Percentiles rank a stretch among this genome's conserved stretches.
Evolutionary conservation across 2,888 invertebrate genomes (phyloP).

Genomic region (Apamea monoglypha): DNA sequence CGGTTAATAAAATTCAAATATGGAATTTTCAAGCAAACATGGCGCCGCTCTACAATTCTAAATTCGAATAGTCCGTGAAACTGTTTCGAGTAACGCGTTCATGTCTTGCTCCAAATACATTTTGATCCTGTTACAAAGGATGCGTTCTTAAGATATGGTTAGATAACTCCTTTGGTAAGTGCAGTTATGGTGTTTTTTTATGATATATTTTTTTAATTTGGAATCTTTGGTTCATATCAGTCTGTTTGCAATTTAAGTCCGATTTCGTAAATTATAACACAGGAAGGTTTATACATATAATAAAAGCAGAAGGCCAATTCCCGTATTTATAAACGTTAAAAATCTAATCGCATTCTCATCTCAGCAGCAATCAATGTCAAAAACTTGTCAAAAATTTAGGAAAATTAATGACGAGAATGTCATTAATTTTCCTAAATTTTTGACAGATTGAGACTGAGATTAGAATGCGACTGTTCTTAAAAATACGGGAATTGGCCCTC

Average conservation of each 20-base stretch:
- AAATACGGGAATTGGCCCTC: background rate
- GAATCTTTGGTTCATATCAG: too few species aligned
- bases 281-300: too few species aligned
- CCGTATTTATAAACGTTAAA: background rate
- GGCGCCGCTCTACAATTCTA: slow-evolving; percentile 54
- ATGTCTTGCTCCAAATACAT: slow-evolving; percentile 70
- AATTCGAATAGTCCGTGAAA: slow-evolving; percentile 78
- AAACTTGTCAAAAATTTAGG: background rate
- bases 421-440: too few species aligned
- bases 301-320: too few species aligned
- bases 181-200: too few species aligned
- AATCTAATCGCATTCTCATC: background rate
- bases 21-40: slow-evolving; percentile 68
- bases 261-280: too few species aligned
- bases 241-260: too few species aligned
- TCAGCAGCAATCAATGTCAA: background rate
- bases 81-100: slow-evolving; percentile 69
- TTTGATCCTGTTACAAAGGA: slow-evolving; percentile 61
- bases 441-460: background rate
- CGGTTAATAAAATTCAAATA: slow-evolving; percentile 82
- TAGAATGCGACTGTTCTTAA: background rate
- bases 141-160: slow-evolving; percentile 47
- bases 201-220: too few species aligned
- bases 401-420: too few species aligned
- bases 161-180: too few species aligned